A percentile compares a stretch with the other conserved stretches of the same genome.
phyloP scores from a whole-genome alignment of 1,140 invertebrate species.

The Steinernema khuongi region DNA sequence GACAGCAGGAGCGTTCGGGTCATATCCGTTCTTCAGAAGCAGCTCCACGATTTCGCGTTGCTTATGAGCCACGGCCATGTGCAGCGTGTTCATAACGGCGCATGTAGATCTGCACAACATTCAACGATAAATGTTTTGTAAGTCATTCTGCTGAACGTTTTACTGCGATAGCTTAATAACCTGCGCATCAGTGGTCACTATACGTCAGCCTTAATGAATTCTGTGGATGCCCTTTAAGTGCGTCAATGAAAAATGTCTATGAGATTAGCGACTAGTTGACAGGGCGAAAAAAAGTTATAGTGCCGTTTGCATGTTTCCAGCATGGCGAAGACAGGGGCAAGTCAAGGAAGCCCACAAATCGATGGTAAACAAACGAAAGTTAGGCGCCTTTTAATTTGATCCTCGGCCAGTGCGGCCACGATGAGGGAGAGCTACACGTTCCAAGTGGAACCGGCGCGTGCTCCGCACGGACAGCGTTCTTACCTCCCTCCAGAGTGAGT shows the following conservation, averaged over 20 bases:
- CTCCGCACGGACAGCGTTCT: neutral
- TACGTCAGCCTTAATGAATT: too few relatives aligned
- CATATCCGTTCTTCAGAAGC: slow-evolving; percentile 55
- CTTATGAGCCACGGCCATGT: slow-evolving; percentile 57
- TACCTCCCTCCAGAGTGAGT: slow-evolving; percentile 57
- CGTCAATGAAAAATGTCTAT: too few relatives aligned
- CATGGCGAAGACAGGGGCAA: too few relatives aligned
- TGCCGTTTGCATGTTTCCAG: too few relatives aligned
- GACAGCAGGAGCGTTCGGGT: slow-evolving; percentile 49
- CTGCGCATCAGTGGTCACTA: too few relatives aligned
- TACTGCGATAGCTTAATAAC: too few relatives aligned
- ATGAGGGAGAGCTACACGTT: neutral
- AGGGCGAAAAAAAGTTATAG: too few relatives aligned
- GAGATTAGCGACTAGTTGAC: too few relatives aligned
- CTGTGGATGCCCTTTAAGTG: too few relatives aligned
- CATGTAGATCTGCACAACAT: slow-evolving; percentile 48
- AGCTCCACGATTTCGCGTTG: slow-evolving; percentile 57
- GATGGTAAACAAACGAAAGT: neutral
- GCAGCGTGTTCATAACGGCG: slow-evolving; percentile 53
- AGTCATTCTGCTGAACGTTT: too few relatives aligned
- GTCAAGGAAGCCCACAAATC: neutral
- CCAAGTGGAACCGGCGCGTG: too few relatives aligned
- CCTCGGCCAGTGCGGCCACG: neutral
- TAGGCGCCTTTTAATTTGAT: neutral
- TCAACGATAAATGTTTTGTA: slow-evolving; percentile 13